These are phyloP conservation scores for Digitonthophagus gazella DNA, from an alignment of 2,888 invertebrate species.

Conservation along the genomic window DNA sequence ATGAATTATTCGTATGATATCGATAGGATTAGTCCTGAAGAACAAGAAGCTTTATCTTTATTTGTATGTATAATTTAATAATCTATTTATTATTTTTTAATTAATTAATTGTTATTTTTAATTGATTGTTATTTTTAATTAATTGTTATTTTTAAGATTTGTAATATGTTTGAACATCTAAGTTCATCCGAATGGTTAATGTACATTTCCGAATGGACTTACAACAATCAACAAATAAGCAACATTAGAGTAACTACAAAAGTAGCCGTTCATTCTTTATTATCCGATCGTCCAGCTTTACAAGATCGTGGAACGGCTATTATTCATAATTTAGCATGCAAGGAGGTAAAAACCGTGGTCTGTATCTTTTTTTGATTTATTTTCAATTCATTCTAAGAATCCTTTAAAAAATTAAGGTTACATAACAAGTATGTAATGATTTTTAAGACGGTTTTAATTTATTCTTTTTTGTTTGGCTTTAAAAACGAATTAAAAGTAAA, in stretches of 20 bases:
- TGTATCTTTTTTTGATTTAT: slow-evolving; percentile 66
- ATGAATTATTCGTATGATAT: slow-evolving; percentile 84
- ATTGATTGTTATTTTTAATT: slow-evolving; percentile 13
- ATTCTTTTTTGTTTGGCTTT: background rate
- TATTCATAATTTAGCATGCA: slow-evolving; percentile 87
- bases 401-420: background rate
- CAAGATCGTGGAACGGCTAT: slow-evolving; percentile 83
- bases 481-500: no score
- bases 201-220: slow-evolving; percentile 91
- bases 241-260: slow-evolving; percentile 90
- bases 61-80: slow-evolving; percentile 75
- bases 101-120: slow-evolving; percentile 18
- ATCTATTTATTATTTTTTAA: slow-evolving; percentile 14
- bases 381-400: slow-evolving; percentile 13
- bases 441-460: slow-evolving; percentile 16
- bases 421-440: background rate
- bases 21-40: slow-evolving; percentile 69
- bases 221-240: slow-evolving; percentile 71
- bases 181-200: slow-evolving; percentile 90
- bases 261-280: slow-evolving; percentile 81
- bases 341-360: slow-evolving; percentile 97
- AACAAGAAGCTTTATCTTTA: slow-evolving; percentile 76
- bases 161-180: slow-evolving; percentile 86
- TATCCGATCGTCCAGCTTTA: slow-evolving; percentile 68
- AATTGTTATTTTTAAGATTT: slow-evolving; percentile 61